Base-by-base conservation (phyloP, 2,113 vertebrate species). In the Struthidea cinerea region DNA sequence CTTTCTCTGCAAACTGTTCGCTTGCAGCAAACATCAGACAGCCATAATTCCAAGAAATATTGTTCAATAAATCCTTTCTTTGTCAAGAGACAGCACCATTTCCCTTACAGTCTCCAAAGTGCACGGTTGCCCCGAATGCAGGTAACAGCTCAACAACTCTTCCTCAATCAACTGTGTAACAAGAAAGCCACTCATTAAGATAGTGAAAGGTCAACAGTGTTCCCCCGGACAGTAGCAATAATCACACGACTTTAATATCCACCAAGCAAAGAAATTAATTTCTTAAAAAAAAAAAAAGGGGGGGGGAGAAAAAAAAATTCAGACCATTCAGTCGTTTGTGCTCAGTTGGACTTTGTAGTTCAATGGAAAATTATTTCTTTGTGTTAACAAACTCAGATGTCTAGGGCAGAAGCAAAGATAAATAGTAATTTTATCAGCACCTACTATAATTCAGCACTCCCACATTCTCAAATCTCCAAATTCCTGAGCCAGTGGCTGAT, bases 261-360 rank as follows among this genome's bases (percentile, higher is more conserved):
- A 15, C 18, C 30, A 39, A 68, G 37, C 6, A 82, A 82, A 91
- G 50, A 84, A 81, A 0, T 10, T 3, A 71, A 22, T 56, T 53
- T 27, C 18, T 69, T 27, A 32, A 18, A 22, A 64, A 26, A 8
- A 17, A 28, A 9, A 30, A 13, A 10, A 24, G 16, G 16, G 9
- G 8, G 11, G 6, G 0, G 2, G 10, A 5, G 1, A 5, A 19
- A 44, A 33, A 55, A 28, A 21, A 37, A 14, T 6, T 4, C 49
- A 70, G 8, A 35, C 11, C 10, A 18, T 12, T 44, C 6, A 35
- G 33, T 46, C 28, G 84, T 56, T 55, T 60, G 44, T 49, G 46
- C 77, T 55, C 42, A 89, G 13, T 13, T 65, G 28, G 37, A 53
- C 13, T 26, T 70, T 50, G 14, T 17, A 64, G 33, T 20, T 59